Base-by-base conservation (phyloP, 1,140 invertebrate species). In the Pygmarrhopalites habei region DNA sequence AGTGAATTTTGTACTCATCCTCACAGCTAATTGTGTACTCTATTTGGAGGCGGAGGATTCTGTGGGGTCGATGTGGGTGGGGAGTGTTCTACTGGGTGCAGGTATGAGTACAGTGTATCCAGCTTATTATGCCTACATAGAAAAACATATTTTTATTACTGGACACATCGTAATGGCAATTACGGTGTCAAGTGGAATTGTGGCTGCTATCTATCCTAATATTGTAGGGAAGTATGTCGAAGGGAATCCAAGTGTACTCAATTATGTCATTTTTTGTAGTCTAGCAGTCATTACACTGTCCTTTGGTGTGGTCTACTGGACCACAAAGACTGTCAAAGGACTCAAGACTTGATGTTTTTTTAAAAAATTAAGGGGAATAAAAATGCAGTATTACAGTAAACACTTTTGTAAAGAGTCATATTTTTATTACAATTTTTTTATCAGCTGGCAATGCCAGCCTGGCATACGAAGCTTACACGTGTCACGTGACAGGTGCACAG, bases 71-170 rank as follows among this genome's bases (percentile, higher is more conserved):
- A 30, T 64, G 26, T 64, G 55, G 53, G 43, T 10, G 2, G 62
- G 53, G 3, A 12, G 58, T 17, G 32, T 64, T 25, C 3, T 32
- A 4, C 53, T 64, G 2, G 62, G 62, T 4, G n/a, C 59, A 3
- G 62, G 62, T 10, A 53, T 49, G 25, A 53, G 46, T 14, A 58
- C 56, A 30, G 56, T 58, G 14, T 64, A 62, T 30, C 62, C 62
- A 19, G 41, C 41, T 3, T 64, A 29, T 19, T 64, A 58, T 41
- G 62, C 58, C 7, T 64, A 39, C 30, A 58, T 64, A 26, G 62
- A 64, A 43, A 46, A 51, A 25, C 46, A 64, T 35, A 19, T 64
- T 2, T 26, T 44, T 15, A 35, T 64, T 10, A 44, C 62, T 10
- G 53, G 59, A 32, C n/a, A 26, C 3, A 47, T 64, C n/a, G 62